Percentiles rank a stretch among this genome's conserved stretches.
These are phyloP conservation scores for Hyalella azteca DNA, from an alignment of 2,888 invertebrate species.

Conservation along the genomic window DNA sequence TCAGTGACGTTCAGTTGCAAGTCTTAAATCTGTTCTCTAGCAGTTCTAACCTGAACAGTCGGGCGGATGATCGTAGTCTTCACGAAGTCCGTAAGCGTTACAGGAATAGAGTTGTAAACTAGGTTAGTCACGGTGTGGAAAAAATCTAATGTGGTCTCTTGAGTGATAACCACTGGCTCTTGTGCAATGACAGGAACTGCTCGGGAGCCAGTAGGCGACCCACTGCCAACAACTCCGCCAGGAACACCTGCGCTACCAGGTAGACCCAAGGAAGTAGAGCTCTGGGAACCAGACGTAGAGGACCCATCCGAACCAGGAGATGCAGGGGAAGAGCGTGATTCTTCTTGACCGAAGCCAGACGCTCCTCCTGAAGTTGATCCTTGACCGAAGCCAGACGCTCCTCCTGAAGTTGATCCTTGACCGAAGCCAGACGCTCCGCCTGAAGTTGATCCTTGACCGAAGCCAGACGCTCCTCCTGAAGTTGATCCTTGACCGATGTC, in stretches of 20 bases:
- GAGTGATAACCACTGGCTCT: not conserved
- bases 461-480: not conserved
- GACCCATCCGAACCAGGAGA: no score
- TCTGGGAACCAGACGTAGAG: not conserved
- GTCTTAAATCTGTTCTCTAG: no score
- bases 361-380: not conserved
- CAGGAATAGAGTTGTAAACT: constrained; percentile 12
- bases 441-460: not conserved
- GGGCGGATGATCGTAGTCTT: not conserved
- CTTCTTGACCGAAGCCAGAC: not conserved
- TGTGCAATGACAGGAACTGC: not conserved
- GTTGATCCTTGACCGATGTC: no score
- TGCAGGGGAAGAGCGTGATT: not conserved
- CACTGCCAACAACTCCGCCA: not conserved
- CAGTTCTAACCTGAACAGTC: not conserved
- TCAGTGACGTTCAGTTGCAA: no score
- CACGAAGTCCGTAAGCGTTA: not conserved
- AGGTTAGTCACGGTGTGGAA: constrained; percentile 1
- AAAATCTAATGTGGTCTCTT: not conserved
- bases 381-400: not conserved
- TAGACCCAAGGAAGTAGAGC: no score
- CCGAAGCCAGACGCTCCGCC: not conserved
- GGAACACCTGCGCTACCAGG: not conserved
- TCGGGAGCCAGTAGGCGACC: not conserved
- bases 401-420: not conserved